A percentile compares a stretch with the other conserved stretches of the same genome.
Evolutionary conservation across 2,888 invertebrate genomes (phyloP).

Genomic region (Hermaeophaga mercurialis): DNA sequence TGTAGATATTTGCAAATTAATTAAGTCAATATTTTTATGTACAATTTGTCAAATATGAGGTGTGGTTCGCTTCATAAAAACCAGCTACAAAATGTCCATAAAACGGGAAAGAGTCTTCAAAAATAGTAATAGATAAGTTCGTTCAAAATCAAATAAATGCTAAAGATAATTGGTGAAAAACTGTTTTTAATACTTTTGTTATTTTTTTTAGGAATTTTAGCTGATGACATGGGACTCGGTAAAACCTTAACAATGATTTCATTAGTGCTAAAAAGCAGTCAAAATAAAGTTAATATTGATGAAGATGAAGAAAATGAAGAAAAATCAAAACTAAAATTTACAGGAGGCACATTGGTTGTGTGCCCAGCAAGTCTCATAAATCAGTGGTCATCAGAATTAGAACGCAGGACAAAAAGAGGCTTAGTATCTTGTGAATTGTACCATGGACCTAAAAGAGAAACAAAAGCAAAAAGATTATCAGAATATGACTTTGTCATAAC

Average conservation of each 20-base stretch:
- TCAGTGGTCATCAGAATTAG: conserved; percentile 88
- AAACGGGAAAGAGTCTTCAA: too few species aligned
- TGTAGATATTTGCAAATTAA: too few species aligned
- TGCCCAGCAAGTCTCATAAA: conserved; percentile 90
- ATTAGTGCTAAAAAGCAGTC: conserved; percentile 65
- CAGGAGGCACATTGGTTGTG: conserved; percentile 78
- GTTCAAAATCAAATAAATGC: too few species aligned
- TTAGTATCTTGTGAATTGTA: conserved; percentile 70
- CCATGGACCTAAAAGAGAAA: conserved; percentile 81
- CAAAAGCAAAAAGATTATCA: conserved; percentile 66
- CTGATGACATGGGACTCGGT: conserved; percentile 83
- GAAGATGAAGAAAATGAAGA: conserved; percentile 34
- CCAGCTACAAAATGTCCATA: too few species aligned
- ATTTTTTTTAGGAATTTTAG: conserved; percentile 49
- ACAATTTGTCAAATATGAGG: too few species aligned
- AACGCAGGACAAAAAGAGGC: conserved; percentile 65
- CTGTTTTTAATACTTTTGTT: background rate
- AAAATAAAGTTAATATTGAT: conserved; percentile 49
- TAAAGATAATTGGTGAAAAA: too few species aligned
- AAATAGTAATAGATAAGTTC: too few species aligned
- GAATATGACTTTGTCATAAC: conserved; percentile 84
- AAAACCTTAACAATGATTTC: conserved; percentile 87
- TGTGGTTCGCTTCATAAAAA: too few species aligned
- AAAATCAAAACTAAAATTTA: conserved; percentile 26
- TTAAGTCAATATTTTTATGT: too few species aligned